phyloP scores from a whole-genome alignment of 2,888 invertebrate species.

The Ochropleura plecta region DNA sequence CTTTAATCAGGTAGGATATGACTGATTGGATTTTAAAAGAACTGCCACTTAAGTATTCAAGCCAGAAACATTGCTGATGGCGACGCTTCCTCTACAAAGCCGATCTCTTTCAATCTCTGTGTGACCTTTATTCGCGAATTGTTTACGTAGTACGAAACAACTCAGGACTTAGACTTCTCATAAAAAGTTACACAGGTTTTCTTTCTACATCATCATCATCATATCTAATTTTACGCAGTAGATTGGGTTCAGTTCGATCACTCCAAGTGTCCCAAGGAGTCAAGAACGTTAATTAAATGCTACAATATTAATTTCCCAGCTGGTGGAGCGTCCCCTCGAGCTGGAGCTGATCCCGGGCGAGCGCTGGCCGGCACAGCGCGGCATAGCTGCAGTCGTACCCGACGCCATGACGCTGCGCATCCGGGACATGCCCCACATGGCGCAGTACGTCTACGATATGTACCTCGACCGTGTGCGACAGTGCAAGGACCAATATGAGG shows the following conservation, averaged over 20 bases:
- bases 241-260: not conserved
- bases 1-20: slow-evolving; percentile 94
- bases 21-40: too few relatives aligned
- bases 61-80: not conserved
- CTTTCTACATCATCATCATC: too few relatives aligned
- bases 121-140: not conserved
- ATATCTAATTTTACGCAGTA: not conserved
- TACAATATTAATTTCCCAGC: slow-evolving; percentile 72
- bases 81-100: not conserved
- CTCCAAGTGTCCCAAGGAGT: not conserved
- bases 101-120: not conserved
- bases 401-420: slow-evolving; percentile 91
- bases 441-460: slow-evolving; percentile 97
- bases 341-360: slow-evolving; percentile 95
- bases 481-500: slow-evolving; percentile 69
- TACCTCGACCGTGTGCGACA: slow-evolving; percentile 94
- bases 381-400: slow-evolving; percentile 82
- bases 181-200: not conserved
- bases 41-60: not conserved
- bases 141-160: not conserved
- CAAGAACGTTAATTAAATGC: not conserved
- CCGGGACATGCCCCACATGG: slow-evolving; percentile 98
- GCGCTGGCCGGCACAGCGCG: slow-evolving; percentile 93
- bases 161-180: not conserved
- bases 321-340: slow-evolving; percentile 95